These are phyloP conservation scores for Formica aserva DNA, from an alignment of 2,888 invertebrate genomes.

Conservation along the genomic window DNA sequence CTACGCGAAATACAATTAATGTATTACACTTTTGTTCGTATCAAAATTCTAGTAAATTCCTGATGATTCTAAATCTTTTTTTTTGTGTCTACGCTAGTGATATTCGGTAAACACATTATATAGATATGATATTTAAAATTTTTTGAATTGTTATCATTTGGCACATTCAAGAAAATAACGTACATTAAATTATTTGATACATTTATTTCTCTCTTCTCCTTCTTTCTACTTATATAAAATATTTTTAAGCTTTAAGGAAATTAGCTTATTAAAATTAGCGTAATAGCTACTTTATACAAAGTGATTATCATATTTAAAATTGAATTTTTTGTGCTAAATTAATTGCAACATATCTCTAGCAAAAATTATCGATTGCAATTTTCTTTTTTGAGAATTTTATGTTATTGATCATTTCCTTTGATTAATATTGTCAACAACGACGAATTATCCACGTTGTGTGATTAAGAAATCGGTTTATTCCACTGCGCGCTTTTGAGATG, in stretches of 20 bases:
- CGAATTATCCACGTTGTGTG: conserved; percentile 42
- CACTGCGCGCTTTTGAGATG: conserved; percentile 32
- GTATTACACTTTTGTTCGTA: not conserved
- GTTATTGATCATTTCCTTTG: not conserved
- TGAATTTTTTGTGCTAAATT: not conserved
- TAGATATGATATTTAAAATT: not conserved
- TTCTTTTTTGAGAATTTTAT: not conserved
- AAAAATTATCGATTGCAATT: not conserved
- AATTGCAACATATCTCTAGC: conserved; percentile 4
- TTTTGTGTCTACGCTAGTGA: not conserved
- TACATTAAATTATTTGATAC: not conserved
- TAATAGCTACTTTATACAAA: not conserved
- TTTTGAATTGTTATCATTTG: not conserved
- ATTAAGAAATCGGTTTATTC: conserved; percentile 41
- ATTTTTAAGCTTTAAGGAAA: not conserved
- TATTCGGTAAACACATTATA: not conserved
- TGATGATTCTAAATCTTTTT: not conserved
- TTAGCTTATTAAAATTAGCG: conserved; percentile 5
- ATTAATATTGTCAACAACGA: conserved; percentile 22
- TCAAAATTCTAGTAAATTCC: not conserved
- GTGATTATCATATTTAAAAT: not conserved
- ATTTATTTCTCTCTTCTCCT: not conserved
- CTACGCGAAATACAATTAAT: not conserved
- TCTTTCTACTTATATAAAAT: not conserved
- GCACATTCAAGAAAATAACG: not conserved